Base-by-base conservation (phyloP, 2,797 vertebrate genomes). In the Rousettus madagascariensis region DNA sequence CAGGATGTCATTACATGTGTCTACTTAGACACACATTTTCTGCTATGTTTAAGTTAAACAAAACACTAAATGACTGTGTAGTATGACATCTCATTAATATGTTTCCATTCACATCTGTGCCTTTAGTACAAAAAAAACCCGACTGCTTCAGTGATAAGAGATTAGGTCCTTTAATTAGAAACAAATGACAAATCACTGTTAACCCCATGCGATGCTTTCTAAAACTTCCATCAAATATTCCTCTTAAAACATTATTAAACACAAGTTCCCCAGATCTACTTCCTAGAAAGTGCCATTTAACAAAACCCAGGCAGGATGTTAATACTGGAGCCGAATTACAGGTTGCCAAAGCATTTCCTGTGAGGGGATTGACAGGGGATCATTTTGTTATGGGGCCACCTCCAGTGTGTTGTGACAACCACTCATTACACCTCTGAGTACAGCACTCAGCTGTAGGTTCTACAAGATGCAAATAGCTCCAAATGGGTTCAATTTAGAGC, bases 401-500 rank as follows among this genome's bases (percentile, higher is more conserved):
- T 99, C 99, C 99, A 99, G 98, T 98, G 99, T 99, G 99, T 99
- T 99, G 99, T 99, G 99, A 99, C 99, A 99, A 99, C 99, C 99
- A 98, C 98, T 99, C 99, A 99, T 99, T 99, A 99, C 98, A 99
- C 99, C 99, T 99, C 99, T 95, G 98, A 98, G 99, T 99, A 98
- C 98, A 99, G 99, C 99, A 99, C 99, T 99, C 99, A 99, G 99
- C 99, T 99, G 99, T 99, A 99, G 99, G 99, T 99, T 98, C 99
- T 98, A 98, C 99, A 98, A 98, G 98, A 99, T 99, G 99, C 99
- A 99, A 99, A 99, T 99, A 99, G 99, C 99, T 99, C 98, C 99
- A 99, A 99, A 99, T 99, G 99, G 99, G 98, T 99, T 99, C 98
- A 99, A 99, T 99, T 99, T 99, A 99, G 99, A 99, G 98, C 97